Conservation (phyloP, 2,888 invertebrate species). For the Kuschelorhynchus macadamiae region DNA sequence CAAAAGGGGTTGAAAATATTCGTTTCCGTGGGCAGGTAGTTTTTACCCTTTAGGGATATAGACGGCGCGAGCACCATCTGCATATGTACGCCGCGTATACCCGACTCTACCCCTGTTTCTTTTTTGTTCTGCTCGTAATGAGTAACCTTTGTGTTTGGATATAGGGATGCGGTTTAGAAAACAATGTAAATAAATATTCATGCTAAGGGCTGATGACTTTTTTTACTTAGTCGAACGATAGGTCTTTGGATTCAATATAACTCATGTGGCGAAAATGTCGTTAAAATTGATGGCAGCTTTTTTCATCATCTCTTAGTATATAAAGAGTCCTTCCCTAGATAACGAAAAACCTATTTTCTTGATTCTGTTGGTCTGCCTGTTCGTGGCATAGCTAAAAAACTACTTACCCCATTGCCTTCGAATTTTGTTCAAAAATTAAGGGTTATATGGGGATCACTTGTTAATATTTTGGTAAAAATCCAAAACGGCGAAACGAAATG, state of each 20-base stretch:
- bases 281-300: slow-evolving; percentile 5
- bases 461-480: no score
- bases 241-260: slow-evolving; percentile 10
- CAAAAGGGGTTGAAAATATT: slow-evolving; percentile 31
- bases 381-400: no score
- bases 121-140: slow-evolving; percentile 59
- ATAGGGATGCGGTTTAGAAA: slow-evolving; percentile 42
- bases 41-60: slow-evolving; percentile 30
- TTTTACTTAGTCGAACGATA: slow-evolving; percentile 4
- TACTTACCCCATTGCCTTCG: no score
- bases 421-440: no score
- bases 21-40: slow-evolving; percentile 32
- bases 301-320: not conserved
- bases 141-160: slow-evolving; percentile 52
- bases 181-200: slow-evolving; percentile 44
- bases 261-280: not conserved
- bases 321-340: no score
- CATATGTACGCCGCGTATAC: slow-evolving; percentile 9
- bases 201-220: slow-evolving; percentile 38
- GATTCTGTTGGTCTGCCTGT: no score
- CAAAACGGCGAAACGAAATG: no score
- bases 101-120: slow-evolving; percentile 49
- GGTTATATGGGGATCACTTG: no score
- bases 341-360: no score
- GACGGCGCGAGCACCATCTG: slow-evolving; percentile 39